phyloP scores from a whole-genome alignment of 2,888 invertebrate species.

The Clistopyga incitator region DNA sequence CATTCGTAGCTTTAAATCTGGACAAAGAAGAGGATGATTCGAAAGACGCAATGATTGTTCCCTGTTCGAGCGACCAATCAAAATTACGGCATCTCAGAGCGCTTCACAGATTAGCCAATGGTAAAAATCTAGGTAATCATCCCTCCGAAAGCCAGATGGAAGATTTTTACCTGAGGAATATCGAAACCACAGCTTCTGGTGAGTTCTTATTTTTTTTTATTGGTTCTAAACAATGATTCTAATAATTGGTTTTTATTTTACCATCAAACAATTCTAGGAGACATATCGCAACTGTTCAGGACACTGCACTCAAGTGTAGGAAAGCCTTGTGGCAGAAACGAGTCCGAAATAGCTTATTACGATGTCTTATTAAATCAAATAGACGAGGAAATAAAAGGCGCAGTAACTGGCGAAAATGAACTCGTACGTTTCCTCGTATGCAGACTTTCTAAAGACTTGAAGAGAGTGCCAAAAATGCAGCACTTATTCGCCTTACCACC shows the following conservation, averaged over 20 bases:
- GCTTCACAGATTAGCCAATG: slow-evolving; percentile 62
- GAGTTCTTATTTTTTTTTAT: not conserved
- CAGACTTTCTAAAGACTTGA: slow-evolving; percentile 69
- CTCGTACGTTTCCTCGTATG: slow-evolving; percentile 69
- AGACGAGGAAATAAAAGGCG: slow-evolving; percentile 83
- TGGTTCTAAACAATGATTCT: not conserved
- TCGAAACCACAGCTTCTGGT: slow-evolving; percentile 70
- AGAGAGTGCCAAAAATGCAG: slow-evolving; percentile 69
- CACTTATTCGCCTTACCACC: slow-evolving; percentile 66
- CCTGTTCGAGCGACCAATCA: slow-evolving; percentile 63
- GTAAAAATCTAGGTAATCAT: slow-evolving; percentile 48
- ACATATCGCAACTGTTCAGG: slow-evolving; percentile 67
- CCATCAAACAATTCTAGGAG: slow-evolving; percentile 66
- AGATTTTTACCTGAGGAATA: slow-evolving; percentile 71
- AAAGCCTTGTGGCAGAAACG: slow-evolving; percentile 64
- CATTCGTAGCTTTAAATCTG: slow-evolving; percentile 84
- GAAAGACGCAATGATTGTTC: slow-evolving; percentile 78
- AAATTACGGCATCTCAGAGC: slow-evolving; percentile 68
- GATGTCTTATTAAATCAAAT: slow-evolving; percentile 83
- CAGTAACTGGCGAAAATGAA: slow-evolving; percentile 66
- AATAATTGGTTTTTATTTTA: slow-evolving; percentile 76
- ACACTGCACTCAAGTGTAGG: slow-evolving; percentile 53
- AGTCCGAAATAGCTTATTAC: slow-evolving; percentile 83
- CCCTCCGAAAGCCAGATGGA: slow-evolving; percentile 70
- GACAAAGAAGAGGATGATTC: slow-evolving; percentile 82